Conservation (phyloP, 2,113 vertebrate species). For the Crotalus helleri region DNA sequence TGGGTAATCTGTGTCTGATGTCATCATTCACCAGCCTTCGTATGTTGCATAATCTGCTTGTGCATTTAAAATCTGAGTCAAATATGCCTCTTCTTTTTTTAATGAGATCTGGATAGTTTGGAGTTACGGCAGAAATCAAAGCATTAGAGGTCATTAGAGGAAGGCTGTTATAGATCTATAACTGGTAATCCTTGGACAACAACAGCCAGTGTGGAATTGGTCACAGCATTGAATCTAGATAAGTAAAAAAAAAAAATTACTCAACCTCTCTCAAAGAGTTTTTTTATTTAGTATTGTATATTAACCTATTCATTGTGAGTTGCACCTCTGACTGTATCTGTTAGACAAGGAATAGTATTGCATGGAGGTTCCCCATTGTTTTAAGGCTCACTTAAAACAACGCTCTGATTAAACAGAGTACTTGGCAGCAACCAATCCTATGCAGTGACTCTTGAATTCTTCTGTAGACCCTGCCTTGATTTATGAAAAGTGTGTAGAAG, state of each 20-base stretch:
- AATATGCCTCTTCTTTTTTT: background rate
- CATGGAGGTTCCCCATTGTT: background rate
- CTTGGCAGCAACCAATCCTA: background rate
- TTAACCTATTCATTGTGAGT: background rate
- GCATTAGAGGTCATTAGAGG: background rate
- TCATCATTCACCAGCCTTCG: background rate
- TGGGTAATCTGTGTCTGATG: background rate
- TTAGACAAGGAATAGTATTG: background rate
- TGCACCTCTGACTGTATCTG: background rate
- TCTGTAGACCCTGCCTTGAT: conserved; percentile 87
- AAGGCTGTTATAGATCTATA: background rate
- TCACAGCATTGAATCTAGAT: background rate
- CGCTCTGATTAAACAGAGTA: background rate
- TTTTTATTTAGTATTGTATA: background rate
- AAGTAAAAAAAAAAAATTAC: background rate
- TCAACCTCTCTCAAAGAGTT: background rate
- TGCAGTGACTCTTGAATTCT: background rate
- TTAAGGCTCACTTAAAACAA: background rate
- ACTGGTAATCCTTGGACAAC: background rate
- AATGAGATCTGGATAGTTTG: background rate
- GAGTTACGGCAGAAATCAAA: no score
- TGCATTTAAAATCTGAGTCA: background rate
- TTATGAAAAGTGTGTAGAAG: conserved; percentile 89
- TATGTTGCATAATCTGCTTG: background rate
- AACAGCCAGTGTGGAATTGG: background rate